These are phyloP conservation scores for Drosophila sordidula DNA, from an alignment of 2,888 invertebrate species.

Conservation along the genomic window DNA sequence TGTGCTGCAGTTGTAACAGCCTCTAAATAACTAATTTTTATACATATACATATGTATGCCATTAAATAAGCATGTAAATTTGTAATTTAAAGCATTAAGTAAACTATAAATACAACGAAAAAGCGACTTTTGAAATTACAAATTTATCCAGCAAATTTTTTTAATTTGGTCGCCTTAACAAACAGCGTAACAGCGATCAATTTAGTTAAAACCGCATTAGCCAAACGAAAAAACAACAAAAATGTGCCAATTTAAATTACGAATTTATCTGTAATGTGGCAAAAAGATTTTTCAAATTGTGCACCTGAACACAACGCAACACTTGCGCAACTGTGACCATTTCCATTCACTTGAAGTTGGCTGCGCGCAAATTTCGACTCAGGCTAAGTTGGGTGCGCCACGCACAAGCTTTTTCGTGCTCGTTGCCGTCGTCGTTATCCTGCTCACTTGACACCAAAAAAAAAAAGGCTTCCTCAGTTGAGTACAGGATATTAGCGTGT, in stretches of 20 bases:
- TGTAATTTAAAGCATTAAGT: constrained; percentile 63
- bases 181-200: no score
- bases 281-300: background rate
- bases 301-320: constrained; percentile 1
- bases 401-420: constrained; percentile 42
- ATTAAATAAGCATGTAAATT: constrained; percentile 62
- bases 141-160: no score
- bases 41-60: constrained; percentile 45
- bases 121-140: background rate
- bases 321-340: constrained; percentile 29
- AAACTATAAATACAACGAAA: constrained; percentile 4
- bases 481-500: constrained; percentile 84
- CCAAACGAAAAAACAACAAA: background rate
- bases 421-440: constrained; percentile 48
- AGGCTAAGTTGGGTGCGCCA: constrained; percentile 49
- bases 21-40: constrained; percentile 34
- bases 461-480: constrained; percentile 75
- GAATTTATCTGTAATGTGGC: no score
- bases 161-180: no score
- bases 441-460: constrained; percentile 63
- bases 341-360: constrained; percentile 26
- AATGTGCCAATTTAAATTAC: background rate
- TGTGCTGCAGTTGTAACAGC: constrained; percentile 38
- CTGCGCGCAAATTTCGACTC: constrained; percentile 39
- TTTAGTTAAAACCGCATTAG: no score